Evolutionary conservation across 1,140 invertebrate genomes (phyloP).

Genomic region (Ruditapes philippinarum): DNA sequence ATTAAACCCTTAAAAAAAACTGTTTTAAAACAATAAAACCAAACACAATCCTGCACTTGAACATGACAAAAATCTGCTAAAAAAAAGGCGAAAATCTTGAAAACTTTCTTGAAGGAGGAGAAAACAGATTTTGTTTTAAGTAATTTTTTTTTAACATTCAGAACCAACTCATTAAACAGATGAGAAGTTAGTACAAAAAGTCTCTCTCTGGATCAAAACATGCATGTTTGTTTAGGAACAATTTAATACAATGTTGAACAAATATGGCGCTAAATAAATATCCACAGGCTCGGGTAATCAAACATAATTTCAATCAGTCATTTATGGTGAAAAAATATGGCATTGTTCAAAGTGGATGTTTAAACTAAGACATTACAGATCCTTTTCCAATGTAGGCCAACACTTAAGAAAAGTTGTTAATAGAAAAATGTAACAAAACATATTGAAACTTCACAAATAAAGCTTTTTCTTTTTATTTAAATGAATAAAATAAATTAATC

Average conservation of each 20-base stretch:
- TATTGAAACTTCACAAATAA: conserved; percentile 67
- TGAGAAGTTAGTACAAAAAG: conserved; percentile 29
- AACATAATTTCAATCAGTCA: conserved; percentile 69
- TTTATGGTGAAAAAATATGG: conserved; percentile 65
- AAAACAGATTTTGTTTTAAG: too few species aligned
- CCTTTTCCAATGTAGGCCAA: conserved; percentile 39
- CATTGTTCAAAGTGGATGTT: conserved; percentile 66
- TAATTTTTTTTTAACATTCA: too few species aligned
- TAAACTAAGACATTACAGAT: conserved; percentile 61
- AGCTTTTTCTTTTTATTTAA: conserved; percentile 51
- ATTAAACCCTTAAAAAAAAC: too few species aligned
- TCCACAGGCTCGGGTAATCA: conserved; percentile 38
- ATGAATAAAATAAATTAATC: conserved; percentile 69
- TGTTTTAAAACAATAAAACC: too few species aligned
- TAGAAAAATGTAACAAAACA: conserved; percentile 65
- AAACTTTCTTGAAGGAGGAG: too few species aligned
- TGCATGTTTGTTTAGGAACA: conserved; percentile 56
- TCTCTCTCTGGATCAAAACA: conserved; percentile 59
- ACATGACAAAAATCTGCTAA: too few species aligned
- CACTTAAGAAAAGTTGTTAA: conserved; percentile 38
- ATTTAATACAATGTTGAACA: conserved; percentile 63
- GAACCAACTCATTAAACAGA: conserved; percentile 31
- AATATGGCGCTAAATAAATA: conserved; percentile 65
- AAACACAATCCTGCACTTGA: too few species aligned
- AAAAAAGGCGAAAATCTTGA: too few species aligned